Conservation (phyloP, 1,140 invertebrate species). For the Camponotus pennsylvanicus region DNA sequence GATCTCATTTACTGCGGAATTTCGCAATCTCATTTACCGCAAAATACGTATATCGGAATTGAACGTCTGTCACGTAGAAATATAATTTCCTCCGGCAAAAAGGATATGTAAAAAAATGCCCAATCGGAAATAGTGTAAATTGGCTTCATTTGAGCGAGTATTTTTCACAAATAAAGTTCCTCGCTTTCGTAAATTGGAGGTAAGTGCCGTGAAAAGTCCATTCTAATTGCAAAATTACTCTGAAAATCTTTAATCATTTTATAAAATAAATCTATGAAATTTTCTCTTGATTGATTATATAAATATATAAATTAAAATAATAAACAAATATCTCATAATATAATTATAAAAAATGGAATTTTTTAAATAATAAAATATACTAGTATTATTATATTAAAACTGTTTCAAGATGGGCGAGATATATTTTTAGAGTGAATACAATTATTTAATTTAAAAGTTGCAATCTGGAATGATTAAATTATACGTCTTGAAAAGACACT, state of each 20-base stretch:
- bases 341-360: neutral
- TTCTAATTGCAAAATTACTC: constrained; percentile 10
- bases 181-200: neutral
- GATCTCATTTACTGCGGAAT: constrained; percentile 17
- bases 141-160: constrained; percentile 34
- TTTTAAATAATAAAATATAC: neutral
- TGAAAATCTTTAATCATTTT: neutral
- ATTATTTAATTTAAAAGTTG: neutral
- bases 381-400: constrained; percentile 1
- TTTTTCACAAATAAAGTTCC: constrained; percentile 25
- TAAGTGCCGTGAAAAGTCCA: constrained; percentile 24
- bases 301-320: constrained; percentile 13
- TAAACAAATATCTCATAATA: neutral
- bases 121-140: constrained; percentile 50
- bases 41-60: constrained; percentile 8
- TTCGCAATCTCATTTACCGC: constrained; percentile 24
- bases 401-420: neutral
- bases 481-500: neutral
- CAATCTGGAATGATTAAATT: constrained; percentile 16
- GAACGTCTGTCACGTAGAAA: constrained; percentile 45
- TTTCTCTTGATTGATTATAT: neutral
- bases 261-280: neutral
- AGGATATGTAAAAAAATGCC: constrained; percentile 11
- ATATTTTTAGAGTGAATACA: neutral
- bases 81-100: constrained; percentile 48